These are phyloP conservation scores for Nothura maculosa DNA, from an alignment of 2,797 vertebrate species.

Conservation along the genomic window DNA sequence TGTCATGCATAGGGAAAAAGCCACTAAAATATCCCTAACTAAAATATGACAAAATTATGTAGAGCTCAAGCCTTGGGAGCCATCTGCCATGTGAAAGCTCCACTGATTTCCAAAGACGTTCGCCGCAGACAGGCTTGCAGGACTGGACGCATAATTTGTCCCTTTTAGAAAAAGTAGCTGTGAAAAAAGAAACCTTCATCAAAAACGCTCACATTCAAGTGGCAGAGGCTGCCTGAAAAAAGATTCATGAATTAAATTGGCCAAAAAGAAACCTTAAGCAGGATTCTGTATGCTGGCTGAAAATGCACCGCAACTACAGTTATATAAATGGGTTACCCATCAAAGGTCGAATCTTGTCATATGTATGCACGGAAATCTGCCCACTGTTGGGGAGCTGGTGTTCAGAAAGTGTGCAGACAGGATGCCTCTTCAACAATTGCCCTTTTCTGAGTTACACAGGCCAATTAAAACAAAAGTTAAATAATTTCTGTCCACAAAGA, in stretches of 20 bases:
- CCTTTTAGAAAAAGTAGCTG: conserved; percentile 52
- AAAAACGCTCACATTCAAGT: neutral
- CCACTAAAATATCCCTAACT: conserved; percentile 70
- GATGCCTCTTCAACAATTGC: neutral
- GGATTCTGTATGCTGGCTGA: neutral
- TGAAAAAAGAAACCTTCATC: conserved; percentile 14
- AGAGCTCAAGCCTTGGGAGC: conserved; percentile 55
- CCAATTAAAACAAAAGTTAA: neutral
- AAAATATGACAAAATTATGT: conserved; percentile 66
- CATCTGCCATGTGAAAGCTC: conserved; percentile 73
- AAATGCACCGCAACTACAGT: neutral
- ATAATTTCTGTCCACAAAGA: accelerated
- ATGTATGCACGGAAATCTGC: neutral
- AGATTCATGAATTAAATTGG: neutral
- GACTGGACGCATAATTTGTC: conserved; percentile 65
- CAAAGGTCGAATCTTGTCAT: neutral
- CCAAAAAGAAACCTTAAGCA: neutral
- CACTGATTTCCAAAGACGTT: conserved; percentile 50
- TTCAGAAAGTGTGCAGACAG: neutral
- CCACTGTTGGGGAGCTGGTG: neutral
- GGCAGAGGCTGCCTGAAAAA: conserved; percentile 16
- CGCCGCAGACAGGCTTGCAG: conserved; percentile 44
- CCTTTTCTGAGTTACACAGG: neutral
- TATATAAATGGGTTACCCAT: neutral
- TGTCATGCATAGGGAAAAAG: conserved; percentile 68